Evolutionary conservation across 2,797 vertebrate genomes (phyloP).

Genomic region (Protosalanx chinensis): DNA sequence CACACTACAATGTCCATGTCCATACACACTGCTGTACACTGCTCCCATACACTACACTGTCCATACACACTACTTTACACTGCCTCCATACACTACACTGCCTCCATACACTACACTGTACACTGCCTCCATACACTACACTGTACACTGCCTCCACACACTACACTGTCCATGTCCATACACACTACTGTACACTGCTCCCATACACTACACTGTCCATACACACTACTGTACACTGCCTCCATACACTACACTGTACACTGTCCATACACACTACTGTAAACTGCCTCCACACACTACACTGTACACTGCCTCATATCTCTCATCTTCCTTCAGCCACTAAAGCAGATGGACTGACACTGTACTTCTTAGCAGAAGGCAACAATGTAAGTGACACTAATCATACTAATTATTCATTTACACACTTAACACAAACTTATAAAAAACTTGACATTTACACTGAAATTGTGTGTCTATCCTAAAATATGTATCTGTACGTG

Average conservation of each 20-base stretch:
- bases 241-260: no score
- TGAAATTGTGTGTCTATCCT: no score
- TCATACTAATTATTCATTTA: not conserved
- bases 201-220: not conserved
- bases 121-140: not conserved
- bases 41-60: no score
- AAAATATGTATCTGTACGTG: not conserved
- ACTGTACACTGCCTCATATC: not conserved
- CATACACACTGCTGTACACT: no score
- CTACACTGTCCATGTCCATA: not conserved
- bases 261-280: not conserved
- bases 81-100: no score
- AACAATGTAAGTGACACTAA: constrained; percentile 90
- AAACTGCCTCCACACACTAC: not conserved
- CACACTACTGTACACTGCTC: not conserved
- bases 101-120: not conserved
- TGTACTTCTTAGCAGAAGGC: constrained; percentile 99
- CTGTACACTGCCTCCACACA: constrained; percentile 3
- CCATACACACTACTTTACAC: no score
- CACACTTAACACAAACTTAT: not conserved
- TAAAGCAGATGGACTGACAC: constrained; percentile 97
- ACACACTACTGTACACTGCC: not conserved
- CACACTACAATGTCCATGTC: no score
- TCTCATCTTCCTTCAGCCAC: constrained; percentile 81
- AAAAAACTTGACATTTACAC: no score